phyloP scores from a whole-genome alignment of 2,888 invertebrate species.

The Girardia tigrina region DNA sequence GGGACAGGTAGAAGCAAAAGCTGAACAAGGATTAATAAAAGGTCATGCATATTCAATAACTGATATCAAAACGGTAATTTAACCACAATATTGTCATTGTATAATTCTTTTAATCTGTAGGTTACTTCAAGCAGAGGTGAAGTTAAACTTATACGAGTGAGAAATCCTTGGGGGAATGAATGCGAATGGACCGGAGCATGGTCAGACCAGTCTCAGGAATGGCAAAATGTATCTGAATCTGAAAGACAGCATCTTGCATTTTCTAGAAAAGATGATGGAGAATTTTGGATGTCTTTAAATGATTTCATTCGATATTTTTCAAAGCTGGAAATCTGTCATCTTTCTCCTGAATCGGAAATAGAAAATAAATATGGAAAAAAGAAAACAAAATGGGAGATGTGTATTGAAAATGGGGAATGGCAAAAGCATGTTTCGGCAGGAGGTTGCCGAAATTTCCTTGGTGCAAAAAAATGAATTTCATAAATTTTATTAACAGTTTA shows the following conservation, averaged over 20 bases:
- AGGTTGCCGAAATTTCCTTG: constrained; percentile 52
- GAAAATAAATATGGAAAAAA: constrained; percentile 40
- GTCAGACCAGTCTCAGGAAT: constrained; percentile 37
- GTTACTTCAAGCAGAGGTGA: constrained; percentile 41
- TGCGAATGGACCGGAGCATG: constrained; percentile 39
- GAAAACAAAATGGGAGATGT: constrained; percentile 66
- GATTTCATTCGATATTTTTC: constrained; percentile 73
- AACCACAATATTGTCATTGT: too few species aligned
- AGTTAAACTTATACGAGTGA: constrained; percentile 50
- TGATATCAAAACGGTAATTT: constrained; percentile 61
- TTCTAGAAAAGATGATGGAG: constrained; percentile 35
- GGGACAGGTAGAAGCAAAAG: constrained; percentile 64
- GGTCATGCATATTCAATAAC: constrained; percentile 89
- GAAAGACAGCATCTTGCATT: constrained; percentile 28
- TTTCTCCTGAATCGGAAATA: constrained; percentile 69
- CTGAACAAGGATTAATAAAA: constrained; percentile 68
- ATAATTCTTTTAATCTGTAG: not conserved
- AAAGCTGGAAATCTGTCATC: constrained; percentile 82
- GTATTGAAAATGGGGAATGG: constrained; percentile 83
- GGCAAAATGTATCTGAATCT: constrained; percentile 29
- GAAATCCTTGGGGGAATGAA: constrained; percentile 39
- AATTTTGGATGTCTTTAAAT: constrained; percentile 54
- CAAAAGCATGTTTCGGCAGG: constrained; percentile 78
- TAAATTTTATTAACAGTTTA: too few species aligned
- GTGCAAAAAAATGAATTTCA: too few species aligned